phyloP scores from a whole-genome alignment of 2,113 vertebrate species.

The Uria aalge region DNA sequence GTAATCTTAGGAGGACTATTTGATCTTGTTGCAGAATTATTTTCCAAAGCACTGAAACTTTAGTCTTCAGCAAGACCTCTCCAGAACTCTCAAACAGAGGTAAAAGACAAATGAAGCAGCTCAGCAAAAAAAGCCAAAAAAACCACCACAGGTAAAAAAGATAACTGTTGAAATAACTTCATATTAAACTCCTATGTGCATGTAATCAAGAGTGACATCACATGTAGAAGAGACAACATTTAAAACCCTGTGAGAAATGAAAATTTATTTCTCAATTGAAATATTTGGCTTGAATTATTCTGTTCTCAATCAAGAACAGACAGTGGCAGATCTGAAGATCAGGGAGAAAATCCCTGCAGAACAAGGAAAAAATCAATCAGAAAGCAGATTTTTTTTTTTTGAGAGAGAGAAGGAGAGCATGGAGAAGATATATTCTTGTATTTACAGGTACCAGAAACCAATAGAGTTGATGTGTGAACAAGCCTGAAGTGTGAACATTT shows the following conservation, averaged over 20 bases:
- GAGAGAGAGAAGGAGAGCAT: neutral
- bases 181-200: neutral
- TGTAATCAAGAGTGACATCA: neutral
- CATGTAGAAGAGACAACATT: neutral
- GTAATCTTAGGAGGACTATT: neutral
- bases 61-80: neutral
- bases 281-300: neutral
- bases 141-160: neutral
- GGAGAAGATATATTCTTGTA: neutral
- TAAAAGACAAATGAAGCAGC: neutral
- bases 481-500: neutral
- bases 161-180: neutral
- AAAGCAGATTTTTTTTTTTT: neutral
- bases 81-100: neutral
- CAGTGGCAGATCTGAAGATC: neutral
- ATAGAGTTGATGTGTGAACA: neutral
- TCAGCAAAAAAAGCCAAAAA: neutral
- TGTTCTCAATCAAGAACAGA: neutral
- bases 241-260: neutral
- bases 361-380: neutral
- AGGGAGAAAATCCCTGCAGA: neutral
- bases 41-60: neutral
- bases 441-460: neutral
- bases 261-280: neutral
- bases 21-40: neutral